Conservation (phyloP, 2,113 vertebrate genomes). For the Protobothrops flavoviridis region DNA sequence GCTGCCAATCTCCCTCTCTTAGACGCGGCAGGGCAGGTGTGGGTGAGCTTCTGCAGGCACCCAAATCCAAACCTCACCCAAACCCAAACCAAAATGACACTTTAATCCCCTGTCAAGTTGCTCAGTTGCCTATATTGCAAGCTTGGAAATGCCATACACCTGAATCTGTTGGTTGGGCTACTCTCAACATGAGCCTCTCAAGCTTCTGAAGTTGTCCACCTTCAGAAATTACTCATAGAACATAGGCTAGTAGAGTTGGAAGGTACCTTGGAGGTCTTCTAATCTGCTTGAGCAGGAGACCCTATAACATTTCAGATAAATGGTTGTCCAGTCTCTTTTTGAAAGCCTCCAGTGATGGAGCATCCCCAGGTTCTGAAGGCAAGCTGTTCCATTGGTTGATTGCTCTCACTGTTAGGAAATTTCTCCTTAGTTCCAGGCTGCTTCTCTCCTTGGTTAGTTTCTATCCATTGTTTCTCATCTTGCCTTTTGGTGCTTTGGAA, state of each 20-base stretch:
- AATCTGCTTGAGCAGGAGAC: not conserved
- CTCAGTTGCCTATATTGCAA: not conserved
- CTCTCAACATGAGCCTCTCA: not conserved
- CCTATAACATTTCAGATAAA: not conserved
- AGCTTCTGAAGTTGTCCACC: not conserved
- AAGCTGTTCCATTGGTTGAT: not conserved
- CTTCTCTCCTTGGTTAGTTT: not conserved
- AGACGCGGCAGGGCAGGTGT: not conserved
- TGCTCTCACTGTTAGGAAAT: not conserved
- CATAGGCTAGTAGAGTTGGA: not conserved
- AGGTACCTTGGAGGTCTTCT: not conserved
- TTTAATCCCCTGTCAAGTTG: not conserved
- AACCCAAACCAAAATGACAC: not conserved
- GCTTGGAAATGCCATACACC: not conserved
- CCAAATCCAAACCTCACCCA: not conserved
- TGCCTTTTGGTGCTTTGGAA: not conserved
- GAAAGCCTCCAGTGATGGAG: not conserved
- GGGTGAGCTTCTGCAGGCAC: not conserved
- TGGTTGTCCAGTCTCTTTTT: not conserved
- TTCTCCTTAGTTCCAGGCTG: not conserved
- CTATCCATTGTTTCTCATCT: not conserved
- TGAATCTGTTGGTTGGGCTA: not conserved
- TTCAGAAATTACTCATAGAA: not conserved
- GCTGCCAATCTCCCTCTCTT: not conserved
- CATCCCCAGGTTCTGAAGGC: not conserved